A percentile compares a stretch with the other conserved stretches of the same genome.
phyloP scores from a whole-genome alignment of 2,888 invertebrate genomes.

The Hemaris fuciformis region DNA sequence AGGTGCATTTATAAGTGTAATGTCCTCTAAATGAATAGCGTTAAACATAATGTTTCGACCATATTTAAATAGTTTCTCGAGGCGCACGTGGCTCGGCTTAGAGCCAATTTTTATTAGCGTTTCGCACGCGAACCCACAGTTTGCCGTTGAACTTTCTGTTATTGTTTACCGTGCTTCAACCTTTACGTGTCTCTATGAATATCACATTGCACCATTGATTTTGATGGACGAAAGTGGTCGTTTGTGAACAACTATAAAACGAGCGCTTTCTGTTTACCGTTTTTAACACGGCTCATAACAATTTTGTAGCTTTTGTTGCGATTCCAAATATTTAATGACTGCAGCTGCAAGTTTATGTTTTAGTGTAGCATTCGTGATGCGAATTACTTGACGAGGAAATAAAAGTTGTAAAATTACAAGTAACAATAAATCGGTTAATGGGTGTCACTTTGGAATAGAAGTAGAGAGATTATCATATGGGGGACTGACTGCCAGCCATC shows the following conservation, averaged over 20 bases:
- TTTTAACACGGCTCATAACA: constrained; percentile 13
- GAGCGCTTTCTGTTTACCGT: constrained; percentile 1
- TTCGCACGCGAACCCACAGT: constrained; percentile 33
- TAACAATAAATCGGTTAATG: no score
- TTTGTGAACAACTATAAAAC: background rate
- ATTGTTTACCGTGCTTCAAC: constrained; percentile 46
- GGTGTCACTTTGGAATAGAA: no score
- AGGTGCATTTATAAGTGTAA: background rate
- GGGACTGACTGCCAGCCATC: no score
- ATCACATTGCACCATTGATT: constrained; percentile 21
- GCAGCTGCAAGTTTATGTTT: background rate
- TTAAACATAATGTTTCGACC: background rate
- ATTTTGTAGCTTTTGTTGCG: background rate
- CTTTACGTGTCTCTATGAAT: constrained; percentile 34
- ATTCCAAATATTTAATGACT: background rate
- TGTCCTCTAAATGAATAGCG: background rate
- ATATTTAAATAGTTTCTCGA: background rate
- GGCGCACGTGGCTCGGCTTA: constrained; percentile 35
- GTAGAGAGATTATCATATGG: no score
- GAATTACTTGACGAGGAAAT: background rate
- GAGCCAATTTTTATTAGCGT: constrained; percentile 39
- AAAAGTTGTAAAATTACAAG: background rate
- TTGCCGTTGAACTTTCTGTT: constrained; percentile 48
- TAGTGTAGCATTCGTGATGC: background rate
- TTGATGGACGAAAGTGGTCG: constrained; percentile 10